A percentile compares a stretch with the other conserved stretches of the same genome.
phyloP scores from a whole-genome alignment of 2,888 invertebrate species.

The Adelphocoris suturalis region DNA sequence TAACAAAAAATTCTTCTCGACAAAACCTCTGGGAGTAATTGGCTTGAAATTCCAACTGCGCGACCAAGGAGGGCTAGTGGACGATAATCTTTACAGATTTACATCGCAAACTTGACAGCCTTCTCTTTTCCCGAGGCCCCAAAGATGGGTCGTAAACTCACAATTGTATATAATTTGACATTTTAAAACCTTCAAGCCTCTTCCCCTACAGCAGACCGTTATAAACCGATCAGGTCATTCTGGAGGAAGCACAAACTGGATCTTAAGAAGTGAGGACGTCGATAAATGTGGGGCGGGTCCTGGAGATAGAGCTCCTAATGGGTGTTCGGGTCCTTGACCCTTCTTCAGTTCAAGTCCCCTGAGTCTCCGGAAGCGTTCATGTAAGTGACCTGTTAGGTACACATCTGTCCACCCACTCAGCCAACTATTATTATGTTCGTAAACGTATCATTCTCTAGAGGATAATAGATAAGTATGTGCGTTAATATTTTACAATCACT shows the following conservation, averaged over 20 bases:
- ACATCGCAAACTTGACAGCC: conserved; percentile 52
- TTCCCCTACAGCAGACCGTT: conserved; percentile 47
- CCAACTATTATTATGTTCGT: too few species aligned
- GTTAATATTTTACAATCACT: too few species aligned
- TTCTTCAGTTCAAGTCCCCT: conserved; percentile 40
- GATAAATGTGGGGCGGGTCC: conserved; percentile 57
- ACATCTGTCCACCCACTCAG: not conserved
- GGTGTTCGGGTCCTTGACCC: conserved; percentile 46
- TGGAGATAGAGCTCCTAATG: conserved; percentile 38
- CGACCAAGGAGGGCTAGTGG: not conserved
- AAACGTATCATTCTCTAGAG: too few species aligned
- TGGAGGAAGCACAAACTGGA: conserved; percentile 60
- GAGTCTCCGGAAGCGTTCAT: conserved; percentile 14
- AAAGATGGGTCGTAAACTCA: conserved; percentile 45
- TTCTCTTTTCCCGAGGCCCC: conserved; percentile 3
- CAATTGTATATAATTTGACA: conserved; percentile 58
- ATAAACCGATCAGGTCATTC: conserved; percentile 59
- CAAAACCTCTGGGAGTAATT: conserved; percentile 33
- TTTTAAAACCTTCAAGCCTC: conserved; percentile 53
- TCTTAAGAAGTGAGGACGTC: conserved; percentile 63
- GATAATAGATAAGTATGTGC: too few species aligned
- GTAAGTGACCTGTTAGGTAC: not conserved
- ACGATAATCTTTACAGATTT: conserved; percentile 50
- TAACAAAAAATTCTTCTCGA: not conserved
- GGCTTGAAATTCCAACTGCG: conserved; percentile 16